Percentiles rank a stretch among this genome's conserved stretches.
phyloP scores from a whole-genome alignment of 2,888 invertebrate genomes.

The Pharmacophagus antenor region DNA sequence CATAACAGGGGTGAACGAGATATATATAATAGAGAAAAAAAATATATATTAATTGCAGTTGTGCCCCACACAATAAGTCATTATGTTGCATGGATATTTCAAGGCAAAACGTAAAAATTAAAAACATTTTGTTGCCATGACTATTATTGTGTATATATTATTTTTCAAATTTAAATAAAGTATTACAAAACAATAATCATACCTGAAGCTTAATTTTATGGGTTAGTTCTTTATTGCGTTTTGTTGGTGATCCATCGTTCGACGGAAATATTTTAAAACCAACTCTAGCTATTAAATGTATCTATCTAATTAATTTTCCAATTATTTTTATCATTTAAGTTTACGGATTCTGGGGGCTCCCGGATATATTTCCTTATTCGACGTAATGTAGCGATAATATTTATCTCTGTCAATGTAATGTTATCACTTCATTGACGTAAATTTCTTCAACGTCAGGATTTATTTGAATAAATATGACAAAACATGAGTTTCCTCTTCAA shows the following conservation, averaged over 20 bases:
- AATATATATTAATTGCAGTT: too few species aligned
- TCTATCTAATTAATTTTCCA: slow-evolving; percentile 14
- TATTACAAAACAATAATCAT: too few species aligned
- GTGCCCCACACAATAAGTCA: too few species aligned
- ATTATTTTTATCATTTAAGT: slow-evolving; percentile 12
- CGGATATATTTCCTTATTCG: slow-evolving; percentile 20
- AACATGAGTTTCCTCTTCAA: background rate
- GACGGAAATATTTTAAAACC: slow-evolving; percentile 15
- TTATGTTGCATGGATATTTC: too few species aligned
- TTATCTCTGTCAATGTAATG: slow-evolving; percentile 6
- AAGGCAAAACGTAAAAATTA: too few species aligned
- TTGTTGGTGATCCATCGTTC: background rate
- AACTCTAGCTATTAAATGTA: slow-evolving; percentile 5
- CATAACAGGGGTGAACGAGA: too few species aligned
- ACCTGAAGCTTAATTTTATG: too few species aligned
- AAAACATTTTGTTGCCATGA: too few species aligned
- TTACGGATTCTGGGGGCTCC: slow-evolving; percentile 22
- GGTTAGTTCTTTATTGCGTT: too few species aligned
- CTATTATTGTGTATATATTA: too few species aligned
- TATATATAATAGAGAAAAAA: too few species aligned
- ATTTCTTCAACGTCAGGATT: background rate
- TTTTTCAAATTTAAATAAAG: too few species aligned
- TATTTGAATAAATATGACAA: background rate
- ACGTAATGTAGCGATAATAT: slow-evolving; percentile 4
- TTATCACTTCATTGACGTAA: slow-evolving; percentile 1